Conservation (phyloP, 2,113 vertebrate species). For the Ammospiza nelsoni region DNA sequence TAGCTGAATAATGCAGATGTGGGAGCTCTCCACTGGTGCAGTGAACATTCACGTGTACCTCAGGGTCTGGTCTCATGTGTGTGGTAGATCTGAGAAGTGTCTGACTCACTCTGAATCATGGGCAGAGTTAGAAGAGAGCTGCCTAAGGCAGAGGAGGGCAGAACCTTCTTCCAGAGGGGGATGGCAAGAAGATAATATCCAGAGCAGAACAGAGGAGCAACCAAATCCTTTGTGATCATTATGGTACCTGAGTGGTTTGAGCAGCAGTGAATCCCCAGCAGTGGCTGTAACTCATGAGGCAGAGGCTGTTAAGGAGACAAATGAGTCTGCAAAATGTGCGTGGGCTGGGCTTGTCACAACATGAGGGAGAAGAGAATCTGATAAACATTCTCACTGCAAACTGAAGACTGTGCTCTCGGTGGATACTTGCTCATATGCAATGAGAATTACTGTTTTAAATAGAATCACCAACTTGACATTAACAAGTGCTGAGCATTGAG, state of each 20-base stretch:
- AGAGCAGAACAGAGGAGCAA: background rate
- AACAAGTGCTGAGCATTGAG: background rate
- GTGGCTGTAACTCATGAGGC: background rate
- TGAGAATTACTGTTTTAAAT: slow-evolving; percentile 16
- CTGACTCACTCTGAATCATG: background rate
- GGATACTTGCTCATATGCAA: background rate
- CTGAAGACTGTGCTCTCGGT: background rate
- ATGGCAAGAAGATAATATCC: background rate
- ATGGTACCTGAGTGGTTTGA: background rate
- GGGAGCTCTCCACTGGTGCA: background rate
- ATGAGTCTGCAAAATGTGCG: slow-evolving; percentile 24
- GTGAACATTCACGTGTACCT: background rate
- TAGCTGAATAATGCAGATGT: background rate
- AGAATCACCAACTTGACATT: background rate
- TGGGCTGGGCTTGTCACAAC: slow-evolving; percentile 55
- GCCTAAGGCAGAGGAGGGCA: background rate
- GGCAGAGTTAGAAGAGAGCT: background rate
- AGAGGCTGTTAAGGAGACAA: slow-evolving; percentile 27
- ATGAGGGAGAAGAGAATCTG: slow-evolving; percentile 31
- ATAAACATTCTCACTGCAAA: background rate
- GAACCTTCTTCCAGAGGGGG: background rate
- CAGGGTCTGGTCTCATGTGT: background rate
- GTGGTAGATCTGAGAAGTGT: background rate
- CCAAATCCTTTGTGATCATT: background rate
- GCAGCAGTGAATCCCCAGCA: slow-evolving; percentile 19